Conservation (phyloP, 2,888 invertebrate species). For the Lasioglossum pauxillum region DNA sequence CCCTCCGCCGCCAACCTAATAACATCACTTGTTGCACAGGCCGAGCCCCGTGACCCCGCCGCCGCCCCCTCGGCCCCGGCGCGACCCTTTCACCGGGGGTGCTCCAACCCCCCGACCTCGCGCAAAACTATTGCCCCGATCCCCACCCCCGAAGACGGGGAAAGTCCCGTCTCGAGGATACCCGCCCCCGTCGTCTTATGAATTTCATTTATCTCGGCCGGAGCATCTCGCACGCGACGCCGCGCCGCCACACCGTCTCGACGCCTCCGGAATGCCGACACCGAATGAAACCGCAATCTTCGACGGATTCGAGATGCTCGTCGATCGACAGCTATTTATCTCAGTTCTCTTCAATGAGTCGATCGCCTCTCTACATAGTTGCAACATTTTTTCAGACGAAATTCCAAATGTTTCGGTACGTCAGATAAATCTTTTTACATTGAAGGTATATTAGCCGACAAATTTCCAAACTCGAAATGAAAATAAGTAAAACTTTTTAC, state of each 20-base stretch:
- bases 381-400: no score
- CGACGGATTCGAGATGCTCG: not conserved
- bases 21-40: constrained; percentile 83
- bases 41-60: constrained; percentile 60
- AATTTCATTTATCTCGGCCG: constrained; percentile 71
- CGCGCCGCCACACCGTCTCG: constrained; percentile 14
- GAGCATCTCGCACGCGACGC: constrained; percentile 56
- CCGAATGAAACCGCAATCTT: constrained; percentile 4
- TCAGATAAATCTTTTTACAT: no score
- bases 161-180: constrained; percentile 70
- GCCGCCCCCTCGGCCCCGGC: not conserved
- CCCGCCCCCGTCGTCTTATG: constrained; percentile 64
- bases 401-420: no score
- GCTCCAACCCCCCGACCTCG: constrained; percentile 34
- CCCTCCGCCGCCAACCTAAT: constrained; percentile 77
- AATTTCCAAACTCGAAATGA: no score
- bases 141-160: constrained; percentile 44
- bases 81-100: constrained; percentile 14
- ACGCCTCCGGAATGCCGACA: not conserved
- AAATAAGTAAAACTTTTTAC: no score
- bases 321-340: not conserved
- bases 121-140: constrained; percentile 70
- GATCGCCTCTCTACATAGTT: no score
- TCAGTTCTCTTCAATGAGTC: not conserved
- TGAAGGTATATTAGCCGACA: not conserved